Evolutionary conservation across 2,113 vertebrate genomes (phyloP), one percentile per base, ranked within the genome.

Genomic region (Ellobius talpinus): DNA sequence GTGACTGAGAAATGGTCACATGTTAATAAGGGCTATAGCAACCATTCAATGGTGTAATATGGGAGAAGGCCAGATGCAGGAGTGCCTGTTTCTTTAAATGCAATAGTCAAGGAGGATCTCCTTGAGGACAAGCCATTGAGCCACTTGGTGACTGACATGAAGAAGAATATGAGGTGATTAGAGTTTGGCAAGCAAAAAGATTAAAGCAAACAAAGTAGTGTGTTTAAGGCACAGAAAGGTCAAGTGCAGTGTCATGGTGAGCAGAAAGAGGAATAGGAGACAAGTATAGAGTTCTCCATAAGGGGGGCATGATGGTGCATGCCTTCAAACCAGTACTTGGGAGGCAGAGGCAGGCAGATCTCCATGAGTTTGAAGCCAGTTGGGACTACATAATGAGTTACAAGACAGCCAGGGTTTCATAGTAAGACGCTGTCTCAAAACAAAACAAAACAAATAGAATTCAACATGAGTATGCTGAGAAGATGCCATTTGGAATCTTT

Each of bases 291-390:
- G 16, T 11, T 85, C 26, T 31, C 58, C 1, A 1, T 65, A 45
- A 65, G 39, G 1, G 0, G 0, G 45, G 4, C 24, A 29, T 10
- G 55, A 7, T 61, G 55, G 55, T 7, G 3, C 24, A 42, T 2
- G 7, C 21, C 33, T 61, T 82, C 3, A 63, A 17, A 17, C 39
- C 24, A 85, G n/a, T 8, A 31, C n/a, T 84, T 9, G n/a, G 52
- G 52, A n/a, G 36, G 79, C 52, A 82, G 39, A 45, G 39, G 58
- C 58, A 65, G 82, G 58, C 39, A 45, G n/a, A 65, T 42, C n/a
- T 63, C 14, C 19, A 7, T 63, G n/a, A 31, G 24, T 63, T 42
- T 17, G 81, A 63, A 14, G 7, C 58, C 39, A 63, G 24, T 13
- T 61, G 42, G 39, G 58, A 65, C 39, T 45, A 65, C 29, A 29